Evolutionary conservation across 2,888 invertebrate species (phyloP).

Genomic region (Auanema freiburgensis): DNA sequence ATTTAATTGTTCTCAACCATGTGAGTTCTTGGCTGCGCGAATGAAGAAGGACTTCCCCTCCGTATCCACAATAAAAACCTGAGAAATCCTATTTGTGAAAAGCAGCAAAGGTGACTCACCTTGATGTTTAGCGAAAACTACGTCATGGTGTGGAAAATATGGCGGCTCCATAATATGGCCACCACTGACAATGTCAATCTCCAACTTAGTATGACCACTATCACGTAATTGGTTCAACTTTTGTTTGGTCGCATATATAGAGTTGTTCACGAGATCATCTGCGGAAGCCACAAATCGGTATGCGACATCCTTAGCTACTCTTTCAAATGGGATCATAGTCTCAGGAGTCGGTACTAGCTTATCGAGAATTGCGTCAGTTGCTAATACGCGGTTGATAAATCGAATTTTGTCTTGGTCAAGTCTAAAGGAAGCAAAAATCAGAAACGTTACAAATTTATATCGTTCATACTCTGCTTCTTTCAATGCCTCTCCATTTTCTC

Average conservation of each 20-base stretch:
- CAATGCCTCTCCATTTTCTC: constrained; percentile 31
- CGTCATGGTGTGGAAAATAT: constrained; percentile 36
- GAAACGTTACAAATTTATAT: background rate
- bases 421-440: constrained; percentile 15
- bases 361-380: constrained; percentile 19
- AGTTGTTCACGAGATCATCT: constrained; percentile 28
- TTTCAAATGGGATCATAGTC: constrained; percentile 28
- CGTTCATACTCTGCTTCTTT: constrained; percentile 15
- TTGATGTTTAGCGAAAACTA: constrained; percentile 37
- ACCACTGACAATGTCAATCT: constrained; percentile 31
- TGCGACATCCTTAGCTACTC: constrained; percentile 26
- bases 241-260: constrained; percentile 19
- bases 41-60: constrained; percentile 31
- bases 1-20: constrained; percentile 30
- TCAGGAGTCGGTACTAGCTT: constrained; percentile 23
- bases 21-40: constrained; percentile 31
- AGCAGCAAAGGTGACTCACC: constrained; percentile 7
- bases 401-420: constrained; percentile 25
- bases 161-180: constrained; percentile 40
- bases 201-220: constrained; percentile 24
- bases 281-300: constrained; percentile 32
- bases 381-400: constrained; percentile 29
- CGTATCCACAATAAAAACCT: constrained; percentile 35
- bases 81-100: background rate
- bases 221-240: constrained; percentile 25